Percentiles rank a stretch among this genome's conserved stretches.
Conservation (phyloP, 2,888 invertebrate genomes). For the Rhagophthalmus giganteus region DNA sequence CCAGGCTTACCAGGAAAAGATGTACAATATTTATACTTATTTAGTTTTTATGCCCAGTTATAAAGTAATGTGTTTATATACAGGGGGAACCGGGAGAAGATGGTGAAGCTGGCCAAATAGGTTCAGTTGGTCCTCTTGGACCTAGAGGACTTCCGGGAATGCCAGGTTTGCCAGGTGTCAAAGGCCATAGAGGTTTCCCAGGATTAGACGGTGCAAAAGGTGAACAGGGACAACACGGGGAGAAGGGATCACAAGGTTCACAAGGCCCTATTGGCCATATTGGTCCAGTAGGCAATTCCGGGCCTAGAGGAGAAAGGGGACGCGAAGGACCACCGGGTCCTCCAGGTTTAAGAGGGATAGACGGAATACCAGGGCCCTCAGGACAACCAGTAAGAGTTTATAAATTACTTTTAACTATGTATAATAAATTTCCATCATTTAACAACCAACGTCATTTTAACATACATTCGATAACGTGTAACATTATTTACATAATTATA, state of each 20-base stretch:
- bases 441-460: too few relatives aligned
- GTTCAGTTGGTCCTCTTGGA: slow-evolving; percentile 72
- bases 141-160: slow-evolving; percentile 72
- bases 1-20: slow-evolving; percentile 77
- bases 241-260: slow-evolving; percentile 72
- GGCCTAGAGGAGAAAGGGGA: slow-evolving; percentile 81
- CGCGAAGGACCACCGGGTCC: slow-evolving; percentile 80
- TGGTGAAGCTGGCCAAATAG: slow-evolving; percentile 76
- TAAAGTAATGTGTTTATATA: slow-evolving; percentile 1
- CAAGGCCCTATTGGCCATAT: slow-evolving; percentile 70
- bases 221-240: slow-evolving; percentile 74
- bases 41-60: background rate
- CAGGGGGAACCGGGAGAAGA: slow-evolving; percentile 79
- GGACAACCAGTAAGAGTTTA: slow-evolving; percentile 64
- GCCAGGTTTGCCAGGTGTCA: slow-evolving; percentile 79
- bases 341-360: slow-evolving; percentile 76
- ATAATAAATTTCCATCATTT: slow-evolving; percentile 13
- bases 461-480: too few relatives aligned
- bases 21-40: slow-evolving; percentile 54
- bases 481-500: too few relatives aligned
- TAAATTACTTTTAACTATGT: slow-evolving; percentile 5
- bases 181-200: slow-evolving; percentile 80
- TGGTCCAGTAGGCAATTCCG: slow-evolving; percentile 76
- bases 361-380: slow-evolving; percentile 78
- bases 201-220: slow-evolving; percentile 83